Conservation (phyloP, 2,888 invertebrate species). For the Baccha elongata region DNA sequence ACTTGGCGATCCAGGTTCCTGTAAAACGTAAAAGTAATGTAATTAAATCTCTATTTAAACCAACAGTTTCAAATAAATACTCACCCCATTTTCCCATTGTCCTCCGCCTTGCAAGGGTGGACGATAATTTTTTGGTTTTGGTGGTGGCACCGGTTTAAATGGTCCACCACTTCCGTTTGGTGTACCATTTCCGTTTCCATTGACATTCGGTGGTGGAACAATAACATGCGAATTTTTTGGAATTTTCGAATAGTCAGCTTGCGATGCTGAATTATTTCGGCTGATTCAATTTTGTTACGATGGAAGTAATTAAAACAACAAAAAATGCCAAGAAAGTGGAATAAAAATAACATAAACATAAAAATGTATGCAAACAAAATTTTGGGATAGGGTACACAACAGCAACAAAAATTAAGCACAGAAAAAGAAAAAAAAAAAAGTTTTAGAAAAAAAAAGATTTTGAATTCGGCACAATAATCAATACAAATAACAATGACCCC, state of each 20-base stretch:
- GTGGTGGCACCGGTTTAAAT: conserved; percentile 95
- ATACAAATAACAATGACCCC: conserved; percentile 13
- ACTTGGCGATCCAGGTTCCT: conserved; percentile 82
- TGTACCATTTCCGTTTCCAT: conserved; percentile 76
- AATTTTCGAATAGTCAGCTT: conserved; percentile 84
- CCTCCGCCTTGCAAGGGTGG: conserved; percentile 85
- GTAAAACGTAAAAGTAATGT: conserved; percentile 22
- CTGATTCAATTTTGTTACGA: conserved; percentile 76
- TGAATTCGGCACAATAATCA: conserved; percentile 1
- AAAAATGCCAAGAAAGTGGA: conserved; percentile 66
- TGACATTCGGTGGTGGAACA: conserved; percentile 79
- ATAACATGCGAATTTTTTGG: conserved; percentile 81
- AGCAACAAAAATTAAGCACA: conserved; percentile 6
- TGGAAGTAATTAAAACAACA: conserved; percentile 67
- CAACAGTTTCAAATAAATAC: conserved; percentile 51
- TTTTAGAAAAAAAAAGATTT: conserved; percentile 20
- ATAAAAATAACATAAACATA: conserved; percentile 68
- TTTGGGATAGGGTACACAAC: conserved; percentile 12
- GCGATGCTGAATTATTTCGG: conserved; percentile 85
- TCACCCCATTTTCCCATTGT: conserved; percentile 84
- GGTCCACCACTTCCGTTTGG: conserved; percentile 81
- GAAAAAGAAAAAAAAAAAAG: conserved; percentile 16
- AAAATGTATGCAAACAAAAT: conserved; percentile 69
- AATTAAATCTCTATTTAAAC: neutral
- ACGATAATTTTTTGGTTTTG: conserved; percentile 95